Evolutionary conservation across 1,140 invertebrate species (phyloP), one percentile per base, ranked within the genome.

Genomic region (Eulimnadia texana): DNA sequence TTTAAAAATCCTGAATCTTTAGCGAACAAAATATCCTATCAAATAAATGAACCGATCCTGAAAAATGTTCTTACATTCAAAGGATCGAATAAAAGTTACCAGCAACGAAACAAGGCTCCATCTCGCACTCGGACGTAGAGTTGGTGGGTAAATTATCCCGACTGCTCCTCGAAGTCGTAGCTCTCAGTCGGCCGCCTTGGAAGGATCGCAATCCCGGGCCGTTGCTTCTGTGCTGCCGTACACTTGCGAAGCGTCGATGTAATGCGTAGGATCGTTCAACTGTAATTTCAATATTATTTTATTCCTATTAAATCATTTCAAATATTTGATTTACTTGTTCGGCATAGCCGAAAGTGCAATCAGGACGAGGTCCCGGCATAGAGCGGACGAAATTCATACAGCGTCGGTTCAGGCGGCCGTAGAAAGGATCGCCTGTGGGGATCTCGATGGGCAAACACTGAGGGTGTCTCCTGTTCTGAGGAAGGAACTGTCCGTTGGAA

Each of bases 181-280:
- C 24, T 16, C 51, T 50, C 9, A 71, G 59, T 22, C 64, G 29
- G 11, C 70, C 70, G 24, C 66, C 66, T 50, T 56, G 50, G 16
- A 66, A 61, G 53, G 81, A 76, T 61, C 81, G 66, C 20, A 82
- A 62, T 74, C 72, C 19, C 69, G 64, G 19, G 77, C 72, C 64
- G 77, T 70, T 25, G 72, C 68, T 24, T 77, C 74, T 59, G 70
- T 74, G 64, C 75, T 81, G 2, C 80, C 82, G 68, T 84, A 83
- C 25, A 83, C 72, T 63, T 78, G 76, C 3, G 81, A 83, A 2
- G 66, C 76, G 68, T 82, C 80, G 2, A 82, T 65, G 56, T 70
- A 81, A 3, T 76, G 70, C 1, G 79, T 81, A 22, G 78, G 69
- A 58, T 78, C 73, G 66, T 80, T 81, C 63, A 78, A 68, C 64